Evolutionary conservation across 2,888 invertebrate species (phyloP).

Genomic region (Gastracanthus pulcherrimus): DNA sequence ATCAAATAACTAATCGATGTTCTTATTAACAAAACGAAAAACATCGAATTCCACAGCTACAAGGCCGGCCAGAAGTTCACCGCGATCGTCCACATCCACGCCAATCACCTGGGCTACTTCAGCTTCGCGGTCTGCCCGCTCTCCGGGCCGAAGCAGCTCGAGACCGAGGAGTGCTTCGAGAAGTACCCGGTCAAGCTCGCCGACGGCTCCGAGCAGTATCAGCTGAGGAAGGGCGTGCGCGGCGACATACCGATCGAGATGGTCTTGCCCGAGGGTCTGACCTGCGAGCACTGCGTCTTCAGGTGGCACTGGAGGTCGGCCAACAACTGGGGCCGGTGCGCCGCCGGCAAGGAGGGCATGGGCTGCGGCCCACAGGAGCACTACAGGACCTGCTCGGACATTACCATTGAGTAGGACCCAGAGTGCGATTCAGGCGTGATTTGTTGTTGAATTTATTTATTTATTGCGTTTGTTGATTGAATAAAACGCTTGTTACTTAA

Average conservation of each 20-base stretch:
- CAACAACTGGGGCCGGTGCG: constrained; percentile 79
- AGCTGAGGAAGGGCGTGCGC: constrained; percentile 59
- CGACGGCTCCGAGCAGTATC: constrained; percentile 69
- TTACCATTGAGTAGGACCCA: constrained; percentile 26
- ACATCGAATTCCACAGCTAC: constrained; percentile 61
- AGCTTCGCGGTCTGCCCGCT: constrained; percentile 79
- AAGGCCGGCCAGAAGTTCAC: not conserved
- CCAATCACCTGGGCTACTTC: constrained; percentile 79
- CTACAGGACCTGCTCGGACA: constrained; percentile 79
- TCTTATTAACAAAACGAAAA: constrained; percentile 67
- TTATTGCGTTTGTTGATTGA: not conserved
- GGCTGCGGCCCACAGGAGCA: constrained; percentile 80
- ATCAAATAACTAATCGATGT: too few species aligned
- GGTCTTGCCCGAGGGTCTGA: constrained; percentile 75
- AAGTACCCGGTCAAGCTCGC: constrained; percentile 72
- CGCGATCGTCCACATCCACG: constrained; percentile 73
- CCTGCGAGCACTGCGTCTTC: constrained; percentile 79
- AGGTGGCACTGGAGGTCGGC: constrained; percentile 80
- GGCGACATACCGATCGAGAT: constrained; percentile 60
- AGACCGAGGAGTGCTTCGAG: constrained; percentile 79
- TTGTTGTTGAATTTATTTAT: not conserved
- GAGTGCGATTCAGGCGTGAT: not conserved
- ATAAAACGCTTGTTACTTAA: not conserved
- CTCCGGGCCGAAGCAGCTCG: constrained; percentile 71
- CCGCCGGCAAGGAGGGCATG: constrained; percentile 63